Evolutionary conservation across 2,888 invertebrate genomes (phyloP).

Genomic region (Orthosia cruda): DNA sequence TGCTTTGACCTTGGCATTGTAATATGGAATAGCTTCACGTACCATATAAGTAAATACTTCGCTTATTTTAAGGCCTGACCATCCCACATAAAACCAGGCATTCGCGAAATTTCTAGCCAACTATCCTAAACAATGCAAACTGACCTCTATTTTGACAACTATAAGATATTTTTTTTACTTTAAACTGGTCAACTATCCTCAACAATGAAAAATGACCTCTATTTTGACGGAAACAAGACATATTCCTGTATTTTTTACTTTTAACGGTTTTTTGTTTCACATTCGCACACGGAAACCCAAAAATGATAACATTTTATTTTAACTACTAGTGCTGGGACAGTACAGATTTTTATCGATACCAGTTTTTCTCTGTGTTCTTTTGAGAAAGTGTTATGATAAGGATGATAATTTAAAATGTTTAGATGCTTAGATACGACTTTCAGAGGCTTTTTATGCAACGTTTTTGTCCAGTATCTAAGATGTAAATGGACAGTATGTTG

Average conservation of each 20-base stretch:
- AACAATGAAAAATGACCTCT: conserved; percentile 62
- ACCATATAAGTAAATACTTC: conserved; percentile 11
- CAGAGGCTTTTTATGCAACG: not conserved
- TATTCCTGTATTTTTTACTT: conserved; percentile 31
- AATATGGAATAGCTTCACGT: conserved; percentile 11
- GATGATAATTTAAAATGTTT: conserved; percentile 29
- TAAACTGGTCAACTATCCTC: conserved; percentile 44
- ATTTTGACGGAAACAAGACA: conserved; percentile 57
- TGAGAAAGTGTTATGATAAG: conserved; percentile 43
- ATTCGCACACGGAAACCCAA: conserved; percentile 78
- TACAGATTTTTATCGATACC: conserved; percentile 61
- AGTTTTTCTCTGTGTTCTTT: conserved; percentile 26
- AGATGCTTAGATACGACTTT: conserved; percentile 19
- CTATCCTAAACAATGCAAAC: conserved; percentile 50
- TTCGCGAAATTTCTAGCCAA: conserved; percentile 44
- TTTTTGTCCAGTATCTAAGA: conserved; percentile 36
- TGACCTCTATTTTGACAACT: conserved; percentile 57
- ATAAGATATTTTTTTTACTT: conserved; percentile 51
- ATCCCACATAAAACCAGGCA: conserved; percentile 46
- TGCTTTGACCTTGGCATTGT: conserved; percentile 29
- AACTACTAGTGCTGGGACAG: conserved; percentile 72
- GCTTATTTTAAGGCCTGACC: conserved; percentile 41
- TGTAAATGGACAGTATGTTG: conserved; percentile 18
- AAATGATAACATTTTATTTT: conserved; percentile 78
- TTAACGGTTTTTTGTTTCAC: conserved; percentile 61